Conservation (phyloP, 2,888 invertebrate species). For the Notodonta dromedarius region DNA sequence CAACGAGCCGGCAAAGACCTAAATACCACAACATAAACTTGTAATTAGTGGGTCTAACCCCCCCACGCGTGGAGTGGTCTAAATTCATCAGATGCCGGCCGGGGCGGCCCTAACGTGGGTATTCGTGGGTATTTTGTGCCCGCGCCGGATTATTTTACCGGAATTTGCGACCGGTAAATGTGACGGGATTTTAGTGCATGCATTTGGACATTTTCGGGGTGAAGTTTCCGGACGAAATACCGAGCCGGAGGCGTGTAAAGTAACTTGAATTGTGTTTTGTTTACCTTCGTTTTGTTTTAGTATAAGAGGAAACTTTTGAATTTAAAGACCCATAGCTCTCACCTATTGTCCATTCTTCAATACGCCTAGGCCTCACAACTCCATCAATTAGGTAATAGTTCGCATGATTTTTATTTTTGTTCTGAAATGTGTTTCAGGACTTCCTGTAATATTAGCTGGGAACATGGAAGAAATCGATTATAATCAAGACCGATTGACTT, state of each 20-base stretch:
- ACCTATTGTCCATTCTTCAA: too few relatives aligned
- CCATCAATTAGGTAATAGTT: too few relatives aligned
- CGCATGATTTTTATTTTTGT: too few relatives aligned
- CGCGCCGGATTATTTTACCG: conserved; percentile 44
- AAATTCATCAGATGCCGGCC: conserved; percentile 35
- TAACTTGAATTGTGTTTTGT: neutral
- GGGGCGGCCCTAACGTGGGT: conserved; percentile 31
- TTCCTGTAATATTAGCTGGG: too few relatives aligned
- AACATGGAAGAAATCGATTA: too few relatives aligned
- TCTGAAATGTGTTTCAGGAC: too few relatives aligned
- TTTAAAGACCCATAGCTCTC: too few relatives aligned
- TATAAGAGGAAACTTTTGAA: too few relatives aligned
- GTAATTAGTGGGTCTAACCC: conserved; percentile 8
- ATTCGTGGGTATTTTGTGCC: conserved; percentile 39
- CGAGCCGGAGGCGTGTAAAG: conserved; percentile 2
- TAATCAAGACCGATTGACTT: too few relatives aligned
- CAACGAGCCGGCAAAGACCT: conserved; percentile 5
- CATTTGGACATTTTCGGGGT: conserved; percentile 36
- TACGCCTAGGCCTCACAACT: too few relatives aligned
- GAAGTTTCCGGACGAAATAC: conserved; percentile 29
- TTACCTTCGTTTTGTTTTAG: neutral
- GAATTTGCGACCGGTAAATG: conserved; percentile 47
- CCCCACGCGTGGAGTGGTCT: conserved; percentile 17
- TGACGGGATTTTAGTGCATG: conserved; percentile 46
- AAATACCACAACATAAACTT: conserved; percentile 9